Base-by-base conservation (phyloP, 2,797 vertebrate genomes). In the Centroberyx gerrardi region DNA sequence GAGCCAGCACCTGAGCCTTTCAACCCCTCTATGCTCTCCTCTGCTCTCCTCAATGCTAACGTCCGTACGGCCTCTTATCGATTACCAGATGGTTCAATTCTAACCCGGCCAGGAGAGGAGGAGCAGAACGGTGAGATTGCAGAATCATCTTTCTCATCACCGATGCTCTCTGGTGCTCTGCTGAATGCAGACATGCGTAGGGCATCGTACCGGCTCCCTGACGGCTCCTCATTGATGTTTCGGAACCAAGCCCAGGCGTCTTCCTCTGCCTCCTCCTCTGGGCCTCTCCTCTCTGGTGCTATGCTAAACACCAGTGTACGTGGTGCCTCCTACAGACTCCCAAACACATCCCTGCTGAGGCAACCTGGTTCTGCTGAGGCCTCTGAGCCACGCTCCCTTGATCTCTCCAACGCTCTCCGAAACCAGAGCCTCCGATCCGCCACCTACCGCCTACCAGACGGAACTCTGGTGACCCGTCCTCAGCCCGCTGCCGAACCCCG, bases 141-240 rank as follows among this genome's bases (percentile, higher is more conserved):
- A 60, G 6, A 73, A 38, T 22, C 22, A 22, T 22, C 22, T 22
- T 22, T 22, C 22, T 67, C 86, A 44, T 85, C 93, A 22, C 68
- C 80, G 5, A 80, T 88, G 38, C 81, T 94, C 49, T 93, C 94
- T 27, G 70, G 80, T 9, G 93, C 93, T 49, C 72, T 94, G 59
- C 90, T 90, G 78, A 95, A 94, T 80, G 74, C 87, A 68, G 91
- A 88, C 65, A 61, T 94, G 61, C 85, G 88, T 17, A 92, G 84
- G 13, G 78, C 92, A 82, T 92, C 93, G 48, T 94, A 94, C 80
- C 92, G 92, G 67, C 92, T 95, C 53, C 93, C 93, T 27, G 87
- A 90, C 49, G 93, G 89, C 82, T 94, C 95, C 17, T 81, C 86
- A 14, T 48, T 95, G 53, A 90, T 94, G 87, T 87, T 88, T 79